Base-by-base conservation (phyloP, 2,888 invertebrate genomes). In the Coenonympha glycerion region DNA sequence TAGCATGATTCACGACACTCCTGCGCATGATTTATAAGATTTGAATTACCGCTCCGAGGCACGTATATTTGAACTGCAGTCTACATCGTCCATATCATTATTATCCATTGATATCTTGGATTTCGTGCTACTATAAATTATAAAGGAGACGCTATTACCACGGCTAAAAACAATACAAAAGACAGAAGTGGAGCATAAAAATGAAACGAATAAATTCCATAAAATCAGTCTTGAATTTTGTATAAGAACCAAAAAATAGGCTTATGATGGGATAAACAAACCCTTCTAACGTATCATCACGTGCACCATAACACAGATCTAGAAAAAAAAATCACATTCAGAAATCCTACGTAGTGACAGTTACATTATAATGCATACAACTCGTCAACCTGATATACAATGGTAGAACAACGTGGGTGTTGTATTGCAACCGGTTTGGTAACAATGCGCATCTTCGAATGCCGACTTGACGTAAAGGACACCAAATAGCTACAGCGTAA, bases 401-500 rank as follows among this genome's bases (percentile, higher is more conserved):
- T 56, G 53, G 53, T 47, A 54, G 55, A 53, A 57, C 51, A 42
- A 52, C 55, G 48, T 49, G 53, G 53, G 62, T 60, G 54, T 66
- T 56, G 42, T 49, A 57, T 65, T 59, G 56, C 61, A 56, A 61
- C 63, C 44, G 57, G 60, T 61, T 59, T 59, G 50, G 47, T 55
- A 44, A 58, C 53, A 56, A 57, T 53, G 56, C 57, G 52, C 60
- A 60, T 59, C 58, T 59, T 55, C 52, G 49, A 53, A 53, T 50
- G 54, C 40, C 53, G 36, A 45, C 52, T 13, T 31, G 40, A 39
- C 55, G 61, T 60, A 68, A 68, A 65, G 60, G 69, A 67, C 60
- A 71, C 51, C 59, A 53, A 64, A 69, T 62, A 69, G 67, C 61
- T 53, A 41, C 58, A 58, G 51, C 61, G 48, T 33, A 58, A 55